These are phyloP conservation scores for Drosophila dives DNA, from an alignment of 2,888 invertebrate species.

Conservation along the genomic window DNA sequence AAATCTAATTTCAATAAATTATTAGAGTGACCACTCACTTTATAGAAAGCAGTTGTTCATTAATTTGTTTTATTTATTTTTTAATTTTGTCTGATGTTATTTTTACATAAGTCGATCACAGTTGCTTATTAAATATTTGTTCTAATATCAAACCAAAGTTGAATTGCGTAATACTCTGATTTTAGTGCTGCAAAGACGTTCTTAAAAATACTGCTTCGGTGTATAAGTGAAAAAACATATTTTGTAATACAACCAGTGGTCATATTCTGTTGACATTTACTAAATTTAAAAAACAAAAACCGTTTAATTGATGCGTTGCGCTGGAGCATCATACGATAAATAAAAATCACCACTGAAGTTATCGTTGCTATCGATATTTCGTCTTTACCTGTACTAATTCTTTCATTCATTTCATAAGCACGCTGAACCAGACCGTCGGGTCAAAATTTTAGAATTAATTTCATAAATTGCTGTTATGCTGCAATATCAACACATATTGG, in stretches of 20 bases:
- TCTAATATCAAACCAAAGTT: not conserved
- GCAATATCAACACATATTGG: slow-evolving; percentile 26
- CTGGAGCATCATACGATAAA: not conserved
- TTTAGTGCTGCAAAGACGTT: not conserved
- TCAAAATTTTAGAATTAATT: slow-evolving; percentile 44
- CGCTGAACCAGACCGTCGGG: slow-evolving; percentile 46
- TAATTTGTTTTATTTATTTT: not conserved
- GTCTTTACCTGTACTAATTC: slow-evolving; percentile 29
- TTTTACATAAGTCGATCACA: not conserved
- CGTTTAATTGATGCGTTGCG: not conserved
- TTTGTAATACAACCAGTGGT: not conserved
- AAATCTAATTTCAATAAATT: not conserved
- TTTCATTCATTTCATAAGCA: slow-evolving; percentile 45
- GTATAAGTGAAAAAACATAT: not conserved
- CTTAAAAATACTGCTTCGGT: not conserved
- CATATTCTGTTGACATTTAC: too few species aligned
- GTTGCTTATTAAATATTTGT: not conserved
- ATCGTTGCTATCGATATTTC: slow-evolving; percentile 11
- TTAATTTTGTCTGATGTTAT: not conserved
- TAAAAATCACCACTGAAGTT: slow-evolving; percentile 1
- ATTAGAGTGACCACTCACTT: not conserved
- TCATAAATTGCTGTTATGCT: slow-evolving; percentile 30
- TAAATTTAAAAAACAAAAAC: not conserved
- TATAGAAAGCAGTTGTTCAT: not conserved
- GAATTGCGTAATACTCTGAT: not conserved